Conservation (phyloP, 2,797 vertebrate species). For the Sebastes wilsoni region DNA sequence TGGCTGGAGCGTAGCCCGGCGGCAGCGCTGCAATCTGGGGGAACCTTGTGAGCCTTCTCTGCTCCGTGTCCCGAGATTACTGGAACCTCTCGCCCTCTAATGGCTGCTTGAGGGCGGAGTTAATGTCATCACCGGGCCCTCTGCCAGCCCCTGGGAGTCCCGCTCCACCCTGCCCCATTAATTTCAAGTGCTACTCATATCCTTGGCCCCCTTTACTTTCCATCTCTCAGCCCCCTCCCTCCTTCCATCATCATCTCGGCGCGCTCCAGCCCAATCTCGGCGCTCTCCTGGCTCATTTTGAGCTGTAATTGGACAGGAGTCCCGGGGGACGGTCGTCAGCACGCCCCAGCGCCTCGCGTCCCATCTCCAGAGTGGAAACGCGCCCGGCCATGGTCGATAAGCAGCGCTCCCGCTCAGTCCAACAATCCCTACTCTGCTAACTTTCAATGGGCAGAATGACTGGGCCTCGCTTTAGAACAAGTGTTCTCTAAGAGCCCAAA, state of each 20-base stretch:
- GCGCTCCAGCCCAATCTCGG: conserved; percentile 69
- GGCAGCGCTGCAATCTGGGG: conserved; percentile 3
- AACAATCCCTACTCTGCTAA: conserved; percentile 36
- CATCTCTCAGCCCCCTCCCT: conserved; percentile 35
- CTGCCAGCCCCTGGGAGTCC: conserved; percentile 43
- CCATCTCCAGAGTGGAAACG: conserved; percentile 61
- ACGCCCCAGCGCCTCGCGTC: conserved; percentile 65
- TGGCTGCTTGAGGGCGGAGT: conserved; percentile 66
- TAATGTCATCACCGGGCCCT: conserved; percentile 55
- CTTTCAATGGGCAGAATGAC: conserved; percentile 43
- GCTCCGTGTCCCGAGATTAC: conserved; percentile 57
- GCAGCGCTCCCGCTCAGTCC: conserved; percentile 38
- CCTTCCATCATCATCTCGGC: conserved; percentile 55
- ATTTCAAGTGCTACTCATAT: conserved; percentile 76
- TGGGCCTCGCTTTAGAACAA: conserved; percentile 15
- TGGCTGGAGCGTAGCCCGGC: not conserved
- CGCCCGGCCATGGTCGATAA: conserved; percentile 66
- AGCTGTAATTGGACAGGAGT: conserved; percentile 80
- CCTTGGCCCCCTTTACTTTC: conserved; percentile 38
- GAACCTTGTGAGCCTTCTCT: not conserved
- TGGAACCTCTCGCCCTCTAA: conserved; percentile 58
- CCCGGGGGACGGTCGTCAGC: conserved; percentile 66
- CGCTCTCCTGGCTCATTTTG: conserved; percentile 76
- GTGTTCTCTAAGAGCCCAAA: not conserved
- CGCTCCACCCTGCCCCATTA: conserved; percentile 72